These are phyloP conservation scores for Eupeodes latifasciatus DNA, from an alignment of 2,888 invertebrate genomes.

Conservation along the genomic window DNA sequence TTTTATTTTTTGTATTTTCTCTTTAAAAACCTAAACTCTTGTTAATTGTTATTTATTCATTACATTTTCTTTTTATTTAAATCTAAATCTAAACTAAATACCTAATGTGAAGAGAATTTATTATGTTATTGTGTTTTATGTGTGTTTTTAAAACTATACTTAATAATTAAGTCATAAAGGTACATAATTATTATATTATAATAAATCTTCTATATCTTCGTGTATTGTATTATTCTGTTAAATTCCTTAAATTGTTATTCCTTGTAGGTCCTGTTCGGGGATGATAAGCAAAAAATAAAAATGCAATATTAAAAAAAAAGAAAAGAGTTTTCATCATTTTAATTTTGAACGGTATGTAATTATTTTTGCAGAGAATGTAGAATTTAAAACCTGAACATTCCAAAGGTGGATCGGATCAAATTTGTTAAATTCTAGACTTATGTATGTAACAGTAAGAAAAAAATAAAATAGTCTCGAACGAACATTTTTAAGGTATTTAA, in stretches of 20 bases:
- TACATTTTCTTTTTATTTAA: constrained; percentile 51
- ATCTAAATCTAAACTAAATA: constrained; percentile 16
- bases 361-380: no score
- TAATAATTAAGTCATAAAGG: constrained; percentile 51
- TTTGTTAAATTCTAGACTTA: no score
- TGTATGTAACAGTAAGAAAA: no score
- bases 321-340: no score
- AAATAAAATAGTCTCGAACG: no score
- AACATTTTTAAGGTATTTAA: no score
- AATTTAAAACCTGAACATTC: no score
- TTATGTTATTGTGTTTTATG: constrained; percentile 60
- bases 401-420: no score
- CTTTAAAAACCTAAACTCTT: constrained; percentile 9
- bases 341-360: no score
- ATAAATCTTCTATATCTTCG: constrained; percentile 13
- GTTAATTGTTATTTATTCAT: constrained; percentile 71
- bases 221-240: constrained; percentile 58
- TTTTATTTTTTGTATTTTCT: constrained; percentile 5
- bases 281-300: constrained; percentile 33
- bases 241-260: constrained; percentile 52
- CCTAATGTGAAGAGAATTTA: constrained; percentile 54
- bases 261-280: constrained; percentile 23
- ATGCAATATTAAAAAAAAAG: constrained; percentile 28
- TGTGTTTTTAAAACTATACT: constrained; percentile 37
- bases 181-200: constrained; percentile 3